Conservation (phyloP, 1,140 invertebrate species). For the Aethina tumida region DNA sequence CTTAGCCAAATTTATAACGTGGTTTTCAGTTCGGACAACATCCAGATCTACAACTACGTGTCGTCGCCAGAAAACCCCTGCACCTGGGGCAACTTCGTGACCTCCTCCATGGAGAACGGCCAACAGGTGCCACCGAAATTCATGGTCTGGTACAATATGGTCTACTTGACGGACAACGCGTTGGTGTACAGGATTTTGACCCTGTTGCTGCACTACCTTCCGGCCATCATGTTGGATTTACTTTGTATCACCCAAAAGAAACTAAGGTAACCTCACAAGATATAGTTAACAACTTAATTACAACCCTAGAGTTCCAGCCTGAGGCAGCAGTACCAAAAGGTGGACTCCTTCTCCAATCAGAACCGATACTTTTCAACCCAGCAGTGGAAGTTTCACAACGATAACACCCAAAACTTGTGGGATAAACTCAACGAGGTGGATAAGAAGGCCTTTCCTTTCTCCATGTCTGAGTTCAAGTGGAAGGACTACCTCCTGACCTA, state of each 20-base stretch:
- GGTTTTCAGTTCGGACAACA: conserved; percentile 2
- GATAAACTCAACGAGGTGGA: conserved; percentile 44
- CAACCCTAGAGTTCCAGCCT: conserved; percentile 39
- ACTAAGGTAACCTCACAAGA: too few species aligned
- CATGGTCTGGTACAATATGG: conserved; percentile 48
- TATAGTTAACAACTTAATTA: not conserved
- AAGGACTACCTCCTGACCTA: conserved; percentile 45
- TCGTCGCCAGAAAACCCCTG: conserved; percentile 54
- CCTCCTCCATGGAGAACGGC: not conserved
- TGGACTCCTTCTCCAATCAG: conserved; percentile 53
- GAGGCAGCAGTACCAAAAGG: conserved; percentile 54
- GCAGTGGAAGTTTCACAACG: conserved; percentile 55
- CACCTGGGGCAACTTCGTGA: conserved; percentile 47
- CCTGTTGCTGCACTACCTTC: conserved; percentile 48
- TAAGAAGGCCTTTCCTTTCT: conserved; percentile 45
- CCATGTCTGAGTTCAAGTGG: conserved; percentile 49
- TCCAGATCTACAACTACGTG: conserved; percentile 58
- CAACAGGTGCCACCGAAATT: not conserved
- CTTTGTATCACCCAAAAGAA: conserved; percentile 7
- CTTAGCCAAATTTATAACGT: conserved; percentile 1
- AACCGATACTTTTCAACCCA: conserved; percentile 56
- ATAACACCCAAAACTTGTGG: conserved; percentile 44
- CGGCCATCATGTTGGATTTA: conserved; percentile 47
- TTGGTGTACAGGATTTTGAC: conserved; percentile 39
- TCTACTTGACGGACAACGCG: conserved; percentile 41